phyloP scores from a whole-genome alignment of 2,888 invertebrate genomes.

The Lymantria monacha region DNA sequence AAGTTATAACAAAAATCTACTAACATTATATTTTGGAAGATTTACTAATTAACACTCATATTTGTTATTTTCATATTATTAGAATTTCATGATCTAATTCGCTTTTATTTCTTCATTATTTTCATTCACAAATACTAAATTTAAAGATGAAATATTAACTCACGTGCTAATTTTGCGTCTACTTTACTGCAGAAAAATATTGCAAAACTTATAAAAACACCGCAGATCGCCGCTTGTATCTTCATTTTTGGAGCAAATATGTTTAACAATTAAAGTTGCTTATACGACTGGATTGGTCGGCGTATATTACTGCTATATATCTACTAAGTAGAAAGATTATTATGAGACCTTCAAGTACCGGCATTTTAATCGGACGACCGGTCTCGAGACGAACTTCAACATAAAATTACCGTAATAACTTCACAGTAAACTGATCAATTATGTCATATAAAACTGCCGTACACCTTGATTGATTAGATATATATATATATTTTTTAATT shows the following conservation, averaged over 20 bases:
- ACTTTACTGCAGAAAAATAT: constrained; percentile 40
- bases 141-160: constrained; percentile 33
- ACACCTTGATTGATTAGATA: too few relatives aligned
- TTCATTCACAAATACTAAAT: neutral
- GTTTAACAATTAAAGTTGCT: constrained; percentile 44
- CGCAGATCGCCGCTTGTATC: constrained; percentile 32
- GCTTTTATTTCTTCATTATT: too few relatives aligned
- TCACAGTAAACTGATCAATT: neutral
- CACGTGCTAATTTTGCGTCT: constrained; percentile 60
- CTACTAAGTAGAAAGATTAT: neutral
- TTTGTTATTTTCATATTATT: too few relatives aligned
- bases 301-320: constrained; percentile 1
- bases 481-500: too few relatives aligned
- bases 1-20: too few relatives aligned
- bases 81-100: too few relatives aligned
- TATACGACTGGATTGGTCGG: constrained; percentile 43
- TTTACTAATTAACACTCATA: too few relatives aligned
- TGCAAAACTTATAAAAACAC: constrained; percentile 42
- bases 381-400: neutral
- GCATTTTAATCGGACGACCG: neutral
- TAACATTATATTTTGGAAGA: too few relatives aligned
- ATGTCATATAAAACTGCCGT: too few relatives aligned
- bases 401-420: neutral
- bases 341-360: neutral
- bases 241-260: constrained; percentile 46